Base-by-base conservation (phyloP, 1,140 invertebrate genomes). In the Melanaphis sacchari region DNA sequence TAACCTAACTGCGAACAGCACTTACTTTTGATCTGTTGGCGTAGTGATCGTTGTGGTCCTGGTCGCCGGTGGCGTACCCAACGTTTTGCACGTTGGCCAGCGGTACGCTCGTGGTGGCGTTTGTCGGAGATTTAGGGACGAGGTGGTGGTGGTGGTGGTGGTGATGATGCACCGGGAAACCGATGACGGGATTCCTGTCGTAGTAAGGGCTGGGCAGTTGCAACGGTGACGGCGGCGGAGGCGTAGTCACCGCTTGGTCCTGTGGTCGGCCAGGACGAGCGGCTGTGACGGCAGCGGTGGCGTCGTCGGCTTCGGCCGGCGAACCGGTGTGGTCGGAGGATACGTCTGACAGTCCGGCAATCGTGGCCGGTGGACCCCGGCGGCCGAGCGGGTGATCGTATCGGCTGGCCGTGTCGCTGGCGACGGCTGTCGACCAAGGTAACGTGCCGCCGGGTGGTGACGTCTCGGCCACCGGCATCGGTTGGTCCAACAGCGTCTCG, bases 31-130 rank as follows among this genome's bases (percentile, higher is more conserved):
- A 90, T 21, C 6, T 66, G 38, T 59, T 90, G 15, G 52, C 52
- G 38, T 59, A 41, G 31, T 40, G 24, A n/a, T 59, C 49, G 38
- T 36, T 31, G n/a, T 9, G 11, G 41, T 41, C 52, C 22, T 90
- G 89, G 31, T 59, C 89, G 46, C 36, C 36, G 24, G 40, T 31
- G n/a, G 46, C 36, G 49, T 54, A 6, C 36, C 9, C 89, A 6
- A 90, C 52, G 38, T 90, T 90, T 6, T 90, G 89, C 40, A 90
- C 89, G 89, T 90, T 90, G 38, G 52, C 89, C 89, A 90, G 26
- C 26, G 89, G 89, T 8, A 31, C 52, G 49, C 24, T 9, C 21
- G 49, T 22, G 46, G 85, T 24, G 24, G 26, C 38, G 15, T 49
- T 49, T 2, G 46, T 49, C 46, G 87, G 87, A 0, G 89, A 41